Conservation (phyloP, 2,797 vertebrate genomes). For the Gobionotothen gibberifrons region DNA sequence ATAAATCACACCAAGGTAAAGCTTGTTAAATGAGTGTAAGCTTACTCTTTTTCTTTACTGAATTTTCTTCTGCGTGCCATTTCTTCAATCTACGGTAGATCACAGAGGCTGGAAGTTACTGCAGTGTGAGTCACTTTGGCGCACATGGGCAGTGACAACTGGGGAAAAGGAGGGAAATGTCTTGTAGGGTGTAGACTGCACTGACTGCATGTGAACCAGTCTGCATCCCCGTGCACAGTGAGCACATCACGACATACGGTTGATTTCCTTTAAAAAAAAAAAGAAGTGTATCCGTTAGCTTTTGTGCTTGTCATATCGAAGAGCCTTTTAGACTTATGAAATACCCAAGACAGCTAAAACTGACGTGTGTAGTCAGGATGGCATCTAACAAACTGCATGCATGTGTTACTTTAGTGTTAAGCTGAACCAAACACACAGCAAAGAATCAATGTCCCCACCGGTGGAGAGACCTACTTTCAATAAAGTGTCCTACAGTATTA, state of each 20-base stretch:
- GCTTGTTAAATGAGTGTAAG: slow-evolving; percentile 18
- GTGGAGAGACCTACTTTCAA: slow-evolving; percentile 21
- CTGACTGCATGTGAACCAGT: slow-evolving; percentile 74
- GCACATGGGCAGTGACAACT: slow-evolving; percentile 85
- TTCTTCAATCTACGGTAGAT: slow-evolving; percentile 76
- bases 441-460: neutral
- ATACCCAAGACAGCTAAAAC: neutral
- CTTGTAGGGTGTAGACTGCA: slow-evolving; percentile 63
- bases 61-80: slow-evolving; percentile 61
- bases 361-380: neutral
- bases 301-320: slow-evolving; percentile 21
- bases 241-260: slow-evolving; percentile 49
- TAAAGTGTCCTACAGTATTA: slow-evolving; percentile 28
- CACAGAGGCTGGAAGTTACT: slow-evolving; percentile 84
- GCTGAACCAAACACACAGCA: neutral
- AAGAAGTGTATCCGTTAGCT: neutral
- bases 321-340: neutral
- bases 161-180: slow-evolving; percentile 57
- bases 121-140: slow-evolving; percentile 91
- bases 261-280: no score
- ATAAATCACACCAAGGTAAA: neutral
- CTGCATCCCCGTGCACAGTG: slow-evolving; percentile 36
- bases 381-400: slow-evolving; percentile 2
- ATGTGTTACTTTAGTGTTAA: neutral
- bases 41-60: neutral